Evolutionary conservation across 2,888 invertebrate genomes (phyloP).

Genomic region (Macrophya annulata): DNA sequence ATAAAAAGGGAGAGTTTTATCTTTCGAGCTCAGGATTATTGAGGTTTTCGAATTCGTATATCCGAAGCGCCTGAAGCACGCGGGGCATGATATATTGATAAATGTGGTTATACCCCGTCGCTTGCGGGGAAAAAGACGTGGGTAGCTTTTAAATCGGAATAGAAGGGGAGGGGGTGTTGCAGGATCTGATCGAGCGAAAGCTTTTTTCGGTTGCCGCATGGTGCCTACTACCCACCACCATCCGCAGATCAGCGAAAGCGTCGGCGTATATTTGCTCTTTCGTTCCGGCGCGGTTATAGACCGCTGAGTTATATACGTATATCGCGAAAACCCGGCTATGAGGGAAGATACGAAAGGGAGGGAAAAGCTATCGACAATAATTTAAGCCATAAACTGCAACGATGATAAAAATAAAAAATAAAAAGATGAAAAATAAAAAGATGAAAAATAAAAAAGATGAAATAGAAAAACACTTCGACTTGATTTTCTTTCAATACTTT

Average conservation of each 20-base stretch:
- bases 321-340: neutral
- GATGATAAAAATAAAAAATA: neutral
- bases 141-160: constrained; percentile 50
- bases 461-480: neutral
- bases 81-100: constrained; percentile 49
- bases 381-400: neutral
- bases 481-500: neutral
- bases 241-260: neutral
- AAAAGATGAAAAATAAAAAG: neutral
- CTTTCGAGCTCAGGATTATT: constrained; percentile 48
- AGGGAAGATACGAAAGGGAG: neutral
- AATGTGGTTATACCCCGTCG: constrained; percentile 47
- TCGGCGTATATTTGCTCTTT: constrained; percentile 36
- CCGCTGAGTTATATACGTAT: constrained; percentile 34
- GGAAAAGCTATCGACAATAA: constrained; percentile 7
- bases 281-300: neutral
- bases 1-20: constrained; percentile 27
- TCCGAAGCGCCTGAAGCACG: constrained; percentile 20
- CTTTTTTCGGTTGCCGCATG: constrained; percentile 31
- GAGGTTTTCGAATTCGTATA: constrained; percentile 52
- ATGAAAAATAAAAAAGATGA: neutral
- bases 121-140: constrained; percentile 50
- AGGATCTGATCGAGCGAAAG: constrained; percentile 18
- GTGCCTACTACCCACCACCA: neutral
- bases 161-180: neutral